phyloP scores from a whole-genome alignment of 2,797 vertebrate genomes.

The Dendrocincla fuliginosa region DNA sequence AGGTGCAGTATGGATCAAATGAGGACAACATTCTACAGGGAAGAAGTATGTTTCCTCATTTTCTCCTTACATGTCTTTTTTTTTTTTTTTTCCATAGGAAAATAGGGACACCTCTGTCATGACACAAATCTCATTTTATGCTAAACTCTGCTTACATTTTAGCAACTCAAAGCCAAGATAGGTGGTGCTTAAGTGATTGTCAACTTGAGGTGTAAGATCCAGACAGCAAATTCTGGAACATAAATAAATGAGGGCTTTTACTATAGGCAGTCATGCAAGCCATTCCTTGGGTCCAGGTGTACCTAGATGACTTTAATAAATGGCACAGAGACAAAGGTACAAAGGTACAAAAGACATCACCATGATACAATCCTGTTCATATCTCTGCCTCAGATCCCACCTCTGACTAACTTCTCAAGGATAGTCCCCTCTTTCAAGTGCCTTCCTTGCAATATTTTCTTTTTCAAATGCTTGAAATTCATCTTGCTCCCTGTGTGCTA shows the following conservation, averaged over 20 bases:
- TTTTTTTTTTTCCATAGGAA: background rate
- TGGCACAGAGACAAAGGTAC: background rate
- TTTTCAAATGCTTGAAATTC: background rate
- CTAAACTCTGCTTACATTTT: background rate
- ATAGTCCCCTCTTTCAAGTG: background rate
- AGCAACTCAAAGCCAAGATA: background rate
- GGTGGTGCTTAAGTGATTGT: background rate
- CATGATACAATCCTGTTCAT: background rate
- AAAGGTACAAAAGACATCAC: background rate
- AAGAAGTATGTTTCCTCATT: background rate
- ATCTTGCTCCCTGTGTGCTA: fast-evolving
- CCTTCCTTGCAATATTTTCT: background rate
- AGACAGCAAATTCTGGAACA: background rate
- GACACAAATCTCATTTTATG: background rate
- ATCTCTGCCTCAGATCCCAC: background rate
- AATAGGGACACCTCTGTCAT: background rate
- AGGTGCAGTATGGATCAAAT: background rate
- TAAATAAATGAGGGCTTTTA: background rate
- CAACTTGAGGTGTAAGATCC: background rate
- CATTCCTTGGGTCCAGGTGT: background rate
- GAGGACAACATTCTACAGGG: background rate
- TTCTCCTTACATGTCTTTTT: background rate
- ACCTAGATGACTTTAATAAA: background rate
- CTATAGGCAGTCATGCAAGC: background rate
- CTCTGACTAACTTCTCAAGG: background rate